A percentile compares a stretch with the other conserved stretches of the same genome.
These are phyloP conservation scores for Danaus plexippus DNA, from an alignment of 1,140 invertebrate genomes.

Conservation along the genomic window DNA sequence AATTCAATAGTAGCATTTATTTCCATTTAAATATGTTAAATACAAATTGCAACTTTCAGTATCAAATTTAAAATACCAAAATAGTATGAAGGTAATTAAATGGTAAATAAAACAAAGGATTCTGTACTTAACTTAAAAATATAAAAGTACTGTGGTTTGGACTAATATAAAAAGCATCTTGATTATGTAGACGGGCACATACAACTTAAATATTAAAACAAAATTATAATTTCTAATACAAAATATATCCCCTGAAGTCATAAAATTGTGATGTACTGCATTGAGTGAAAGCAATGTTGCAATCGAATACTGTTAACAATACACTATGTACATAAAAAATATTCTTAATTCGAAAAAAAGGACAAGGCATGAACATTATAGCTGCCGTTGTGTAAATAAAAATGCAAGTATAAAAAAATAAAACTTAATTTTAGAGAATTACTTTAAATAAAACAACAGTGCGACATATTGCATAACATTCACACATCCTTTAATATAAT, in stretches of 20 bases:
- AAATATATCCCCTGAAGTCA: slow-evolving; percentile 48
- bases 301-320: slow-evolving; percentile 29
- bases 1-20: no score
- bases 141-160: slow-evolving; percentile 14
- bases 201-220: slow-evolving; percentile 53
- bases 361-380: slow-evolving; percentile 23
- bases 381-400: slow-evolving; percentile 28
- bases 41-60: slow-evolving; percentile 59
- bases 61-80: slow-evolving; percentile 63
- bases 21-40: slow-evolving; percentile 18
- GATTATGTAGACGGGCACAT: slow-evolving; percentile 50
- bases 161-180: slow-evolving; percentile 26
- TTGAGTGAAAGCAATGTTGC: slow-evolving; percentile 26
- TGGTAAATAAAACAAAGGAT: slow-evolving; percentile 48
- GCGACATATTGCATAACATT: slow-evolving; percentile 52
- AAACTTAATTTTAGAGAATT: slow-evolving; percentile 13
- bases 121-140: slow-evolving; percentile 30
- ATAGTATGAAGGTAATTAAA: slow-evolving; percentile 57
- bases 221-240: slow-evolving; percentile 44
- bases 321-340: slow-evolving; percentile 27
- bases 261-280: slow-evolving; percentile 52
- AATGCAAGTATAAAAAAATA: slow-evolving; percentile 15
- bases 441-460: slow-evolving; percentile 30
- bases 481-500: slow-evolving; percentile 41
- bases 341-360: slow-evolving; percentile 20